phyloP scores from a whole-genome alignment of 1,140 invertebrate genomes.

The Triops longicaudatus region DNA sequence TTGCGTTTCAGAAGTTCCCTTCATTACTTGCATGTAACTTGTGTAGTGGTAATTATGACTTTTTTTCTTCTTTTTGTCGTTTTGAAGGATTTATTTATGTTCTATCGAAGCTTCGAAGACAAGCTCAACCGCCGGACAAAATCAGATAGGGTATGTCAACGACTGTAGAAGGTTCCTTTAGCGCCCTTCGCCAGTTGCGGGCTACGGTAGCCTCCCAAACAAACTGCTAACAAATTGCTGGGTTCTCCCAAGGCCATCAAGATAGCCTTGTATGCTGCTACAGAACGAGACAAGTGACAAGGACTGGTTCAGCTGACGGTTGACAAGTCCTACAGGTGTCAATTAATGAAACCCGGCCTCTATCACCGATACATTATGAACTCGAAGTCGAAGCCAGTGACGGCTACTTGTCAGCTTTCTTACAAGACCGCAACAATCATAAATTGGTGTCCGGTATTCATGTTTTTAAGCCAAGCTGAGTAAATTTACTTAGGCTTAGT shows the following conservation, averaged over 20 bases:
- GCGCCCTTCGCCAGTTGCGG: background rate
- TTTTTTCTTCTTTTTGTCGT: no score
- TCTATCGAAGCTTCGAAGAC: background rate
- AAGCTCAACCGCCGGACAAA: background rate
- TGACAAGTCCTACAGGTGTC: constrained; percentile 1
- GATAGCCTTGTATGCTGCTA: background rate
- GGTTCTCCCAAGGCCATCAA: background rate
- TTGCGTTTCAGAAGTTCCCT: no score
- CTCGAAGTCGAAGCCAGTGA: background rate
- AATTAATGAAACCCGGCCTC: background rate
- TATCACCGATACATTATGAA: background rate
- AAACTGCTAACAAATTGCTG: background rate
- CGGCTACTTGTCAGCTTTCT: background rate
- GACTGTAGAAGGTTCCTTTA: background rate
- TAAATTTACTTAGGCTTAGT: no score
- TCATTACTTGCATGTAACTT: no score
- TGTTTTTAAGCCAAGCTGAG: no score
- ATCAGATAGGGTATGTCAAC: background rate
- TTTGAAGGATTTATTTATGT: background rate
- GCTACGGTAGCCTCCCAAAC: background rate
- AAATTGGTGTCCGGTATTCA: no score
- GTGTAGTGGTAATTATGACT: no score
- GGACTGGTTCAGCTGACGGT: background rate
- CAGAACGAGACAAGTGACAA: constrained; percentile 6
- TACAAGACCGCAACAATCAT: no score